These are phyloP conservation scores for Eudemis profundana DNA, from an alignment of 2,888 invertebrate genomes.

Conservation along the genomic window DNA sequence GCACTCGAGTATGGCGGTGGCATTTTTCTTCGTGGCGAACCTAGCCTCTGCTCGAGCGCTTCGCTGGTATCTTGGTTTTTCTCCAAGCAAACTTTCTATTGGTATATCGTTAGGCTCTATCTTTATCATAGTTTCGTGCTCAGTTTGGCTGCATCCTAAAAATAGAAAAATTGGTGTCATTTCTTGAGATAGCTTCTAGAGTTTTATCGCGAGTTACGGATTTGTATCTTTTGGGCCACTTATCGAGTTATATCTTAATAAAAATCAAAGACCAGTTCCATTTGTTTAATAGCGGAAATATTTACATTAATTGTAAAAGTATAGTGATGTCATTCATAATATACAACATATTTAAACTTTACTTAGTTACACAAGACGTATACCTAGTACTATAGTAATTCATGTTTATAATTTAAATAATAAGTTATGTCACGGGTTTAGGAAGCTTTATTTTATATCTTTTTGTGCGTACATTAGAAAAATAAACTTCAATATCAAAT, in stretches of 20 bases:
- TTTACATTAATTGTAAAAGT: conserved; percentile 17
- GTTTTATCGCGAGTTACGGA: not conserved
- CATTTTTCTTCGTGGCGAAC: conserved; percentile 74
- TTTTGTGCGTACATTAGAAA: conserved; percentile 11
- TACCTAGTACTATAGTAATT: not conserved
- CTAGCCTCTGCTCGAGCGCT: conserved; percentile 74
- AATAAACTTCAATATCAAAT: conserved; percentile 3
- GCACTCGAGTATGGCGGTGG: conserved; percentile 68
- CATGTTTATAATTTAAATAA: not conserved
- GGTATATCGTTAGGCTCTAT: conserved; percentile 49
- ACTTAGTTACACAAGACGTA: not conserved
- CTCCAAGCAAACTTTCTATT: conserved; percentile 40
- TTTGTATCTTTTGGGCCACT: too few relatives aligned
- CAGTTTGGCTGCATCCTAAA: conserved; percentile 71
- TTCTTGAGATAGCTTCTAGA: conserved; percentile 22
- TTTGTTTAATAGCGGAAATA: conserved; percentile 1
- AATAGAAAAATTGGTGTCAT: conserved; percentile 74
- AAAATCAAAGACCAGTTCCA: conserved; percentile 8
- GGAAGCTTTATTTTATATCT: conserved; percentile 1
- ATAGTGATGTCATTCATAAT: conserved; percentile 11
- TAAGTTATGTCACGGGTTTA: not conserved
- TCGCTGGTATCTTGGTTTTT: conserved; percentile 65
- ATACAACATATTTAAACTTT: not conserved
- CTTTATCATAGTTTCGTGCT: conserved; percentile 57
- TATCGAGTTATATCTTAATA: not conserved